Evolutionary conservation across 2,888 invertebrate genomes (phyloP), one percentile per base, ranked within the genome.

Genomic region (Anthophora plumipes): DNA sequence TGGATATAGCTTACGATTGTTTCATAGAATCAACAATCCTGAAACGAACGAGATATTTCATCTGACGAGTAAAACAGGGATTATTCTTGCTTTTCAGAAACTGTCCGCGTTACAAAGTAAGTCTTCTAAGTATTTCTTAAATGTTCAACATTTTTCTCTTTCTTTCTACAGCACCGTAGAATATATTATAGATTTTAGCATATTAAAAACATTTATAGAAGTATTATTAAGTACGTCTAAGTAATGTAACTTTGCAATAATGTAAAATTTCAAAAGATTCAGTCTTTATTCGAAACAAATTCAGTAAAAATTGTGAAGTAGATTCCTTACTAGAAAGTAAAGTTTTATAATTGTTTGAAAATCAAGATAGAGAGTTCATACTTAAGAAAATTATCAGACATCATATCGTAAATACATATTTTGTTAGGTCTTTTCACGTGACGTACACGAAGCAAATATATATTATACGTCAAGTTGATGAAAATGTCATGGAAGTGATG

Each of bases 41-140:
- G 73, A 80, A 46, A 54, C 78, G 14, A 41, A 64, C 6, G 69
- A 88, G 41, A 41, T 82, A n/a, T 92, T 92, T 78, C 91, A 92
- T 78, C 78, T 93, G 41, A 88, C 84, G n/a, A 89, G 86, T 5
- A 64, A 69, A 5, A 76, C 72, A 52, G 91, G 91, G 39, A 84
- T 89, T 55, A 84, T 92, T 22, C 75, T 92, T 22, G 89, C 90
- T 1, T 92, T 92, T 66, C 70, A 64, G 12, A 87, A 84, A 64
- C 37, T 20, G 20, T 12, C 60, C 12, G 3, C 20, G 1, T 8
- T n/a, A 7, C 9, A 11, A 46, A 1, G 67, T 70, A 46, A 82
- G 60, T 1, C 22, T 25, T 41, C 6, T 20, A 0, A 20, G 17
- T 12, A 6, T 31, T 54, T n/a, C 7, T 12, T 2, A 0, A 31